phyloP scores from a whole-genome alignment of 2,888 invertebrate species.

The Colostygia pectinataria region DNA sequence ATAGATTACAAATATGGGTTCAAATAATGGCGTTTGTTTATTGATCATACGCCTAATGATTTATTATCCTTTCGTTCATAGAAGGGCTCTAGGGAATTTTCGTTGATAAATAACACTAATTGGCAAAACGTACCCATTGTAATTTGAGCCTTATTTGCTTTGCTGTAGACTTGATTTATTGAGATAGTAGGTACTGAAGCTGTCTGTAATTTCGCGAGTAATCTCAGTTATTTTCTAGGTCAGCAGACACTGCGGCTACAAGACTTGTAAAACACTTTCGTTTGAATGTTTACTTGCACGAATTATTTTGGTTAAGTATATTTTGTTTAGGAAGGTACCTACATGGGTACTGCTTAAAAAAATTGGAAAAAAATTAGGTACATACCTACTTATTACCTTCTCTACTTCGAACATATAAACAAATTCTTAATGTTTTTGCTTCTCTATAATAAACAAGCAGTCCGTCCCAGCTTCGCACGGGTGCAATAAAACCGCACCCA shows the following conservation, averaged over 20 bases:
- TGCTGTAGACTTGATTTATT: conserved; percentile 6
- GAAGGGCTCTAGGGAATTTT: conserved; percentile 20
- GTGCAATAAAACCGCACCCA: too few species aligned
- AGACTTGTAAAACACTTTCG: conserved; percentile 18
- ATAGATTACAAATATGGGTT: conserved; percentile 30
- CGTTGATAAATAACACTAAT: conserved; percentile 28
- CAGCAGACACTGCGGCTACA: conserved; percentile 16
- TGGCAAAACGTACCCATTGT: conserved; percentile 17
- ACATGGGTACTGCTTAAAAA: too few species aligned
- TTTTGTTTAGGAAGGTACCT: too few species aligned
- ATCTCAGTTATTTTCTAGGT: conserved; percentile 16
- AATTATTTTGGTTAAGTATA: too few species aligned
- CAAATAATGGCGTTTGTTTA: conserved; percentile 22
- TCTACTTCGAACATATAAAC: too few species aligned
- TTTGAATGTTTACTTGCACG: conserved; percentile 17
- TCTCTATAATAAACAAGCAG: too few species aligned
- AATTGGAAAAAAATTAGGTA: too few species aligned
- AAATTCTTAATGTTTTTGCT: too few species aligned
- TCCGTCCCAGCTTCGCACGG: too few species aligned
- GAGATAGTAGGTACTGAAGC: not conserved
- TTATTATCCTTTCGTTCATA: conserved; percentile 37
- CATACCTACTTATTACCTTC: too few species aligned
- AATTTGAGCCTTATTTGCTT: conserved; percentile 15
- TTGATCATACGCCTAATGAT: conserved; percentile 33
- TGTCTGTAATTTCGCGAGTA: conserved; percentile 10